Evolutionary conservation across 2,113 vertebrate genomes (phyloP).

Genomic region (Crocuta crocuta): DNA sequence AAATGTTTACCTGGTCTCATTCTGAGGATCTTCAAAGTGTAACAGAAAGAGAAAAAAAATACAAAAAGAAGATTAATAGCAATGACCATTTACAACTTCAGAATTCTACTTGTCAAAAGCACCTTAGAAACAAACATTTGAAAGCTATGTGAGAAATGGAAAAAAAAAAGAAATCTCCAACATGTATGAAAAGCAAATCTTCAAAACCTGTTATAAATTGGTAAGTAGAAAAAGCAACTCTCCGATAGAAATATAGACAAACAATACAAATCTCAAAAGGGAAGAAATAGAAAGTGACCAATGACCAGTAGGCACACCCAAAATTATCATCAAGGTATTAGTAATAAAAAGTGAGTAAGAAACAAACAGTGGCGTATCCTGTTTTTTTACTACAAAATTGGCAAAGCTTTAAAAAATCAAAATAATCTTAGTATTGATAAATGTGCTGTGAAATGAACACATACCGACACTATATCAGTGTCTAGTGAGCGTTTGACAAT

Average conservation of each 20-base stretch:
- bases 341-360: constrained; percentile 33
- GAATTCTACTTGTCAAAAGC: constrained; percentile 50
- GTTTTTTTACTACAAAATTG: background rate
- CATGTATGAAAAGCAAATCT: background rate
- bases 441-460: background rate
- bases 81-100: constrained; percentile 26
- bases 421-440: background rate
- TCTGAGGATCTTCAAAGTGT: background rate
- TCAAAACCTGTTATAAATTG: background rate
- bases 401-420: constrained; percentile 2
- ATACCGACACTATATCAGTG: background rate
- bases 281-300: constrained; percentile 1
- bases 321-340: background rate
- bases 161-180: background rate
- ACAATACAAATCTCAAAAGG: background rate
- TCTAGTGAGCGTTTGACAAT: background rate
- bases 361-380: background rate
- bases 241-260: background rate
- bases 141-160: constrained; percentile 27
- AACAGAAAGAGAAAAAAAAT: background rate
- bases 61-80: background rate
- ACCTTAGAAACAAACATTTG: background rate
- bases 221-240: background rate
- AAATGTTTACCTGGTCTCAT: background rate
- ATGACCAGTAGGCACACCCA: background rate